Evolutionary conservation across 1,140 invertebrate genomes (phyloP).

Genomic region (Drosophila elegans): DNA sequence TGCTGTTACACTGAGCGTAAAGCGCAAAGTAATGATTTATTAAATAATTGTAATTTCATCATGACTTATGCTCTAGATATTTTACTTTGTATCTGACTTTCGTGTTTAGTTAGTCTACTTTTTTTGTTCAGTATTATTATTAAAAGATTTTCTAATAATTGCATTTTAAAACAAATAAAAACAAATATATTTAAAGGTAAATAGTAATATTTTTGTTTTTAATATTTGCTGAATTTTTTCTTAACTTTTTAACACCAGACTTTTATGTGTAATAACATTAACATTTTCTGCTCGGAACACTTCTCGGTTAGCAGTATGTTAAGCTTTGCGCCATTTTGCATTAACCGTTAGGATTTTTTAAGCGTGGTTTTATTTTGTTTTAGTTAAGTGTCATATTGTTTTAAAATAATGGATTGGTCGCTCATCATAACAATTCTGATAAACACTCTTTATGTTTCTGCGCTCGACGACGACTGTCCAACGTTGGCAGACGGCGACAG

Average conservation of each 20-base stretch:
- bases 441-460: slow-evolving; percentile 28
- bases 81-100: no score
- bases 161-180: no score
- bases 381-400: not conserved
- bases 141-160: no score
- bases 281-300: not conserved
- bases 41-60: not conserved
- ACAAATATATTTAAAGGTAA: no score
- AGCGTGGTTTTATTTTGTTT: slow-evolving; percentile 12
- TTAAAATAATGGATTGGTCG: slow-evolving; percentile 38
- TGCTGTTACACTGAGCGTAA: not conserved
- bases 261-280: not conserved
- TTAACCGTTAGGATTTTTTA: slow-evolving; percentile 21
- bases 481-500: slow-evolving; percentile 86
- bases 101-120: not conserved
- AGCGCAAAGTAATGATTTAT: not conserved
- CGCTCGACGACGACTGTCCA: slow-evolving; percentile 85
- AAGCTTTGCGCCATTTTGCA: slow-evolving; percentile 14
- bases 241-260: not conserved
- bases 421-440: slow-evolving; percentile 53
- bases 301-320: not conserved
- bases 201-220: no score
- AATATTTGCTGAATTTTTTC: not conserved
- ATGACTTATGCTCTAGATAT: no score
- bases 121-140: not conserved